phyloP scores from a whole-genome alignment of 2,113 vertebrate genomes.

The Gnathonemus longibarbis region DNA sequence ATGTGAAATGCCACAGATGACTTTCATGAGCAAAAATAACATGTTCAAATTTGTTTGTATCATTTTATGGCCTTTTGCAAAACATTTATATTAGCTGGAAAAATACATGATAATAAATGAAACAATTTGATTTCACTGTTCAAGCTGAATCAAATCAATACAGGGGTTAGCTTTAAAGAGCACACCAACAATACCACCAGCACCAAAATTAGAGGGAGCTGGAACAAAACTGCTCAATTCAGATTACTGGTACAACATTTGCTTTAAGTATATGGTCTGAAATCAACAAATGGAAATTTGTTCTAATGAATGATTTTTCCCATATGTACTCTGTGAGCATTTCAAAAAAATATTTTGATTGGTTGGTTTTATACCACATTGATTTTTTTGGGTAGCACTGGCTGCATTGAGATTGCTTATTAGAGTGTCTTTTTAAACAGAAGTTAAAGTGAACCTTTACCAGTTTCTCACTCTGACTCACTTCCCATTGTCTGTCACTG shows the following conservation, averaged over 20 bases:
- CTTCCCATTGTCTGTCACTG: constrained; percentile 5
- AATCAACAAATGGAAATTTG: background rate
- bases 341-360: background rate
- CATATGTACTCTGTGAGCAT: background rate
- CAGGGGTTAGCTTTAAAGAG: background rate
- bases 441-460: constrained; percentile 27
- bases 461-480: constrained; percentile 7
- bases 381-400: background rate
- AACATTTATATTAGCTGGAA: background rate
- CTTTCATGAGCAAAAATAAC: background rate
- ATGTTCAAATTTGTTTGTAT: background rate
- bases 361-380: background rate
- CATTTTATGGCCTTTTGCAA: background rate
- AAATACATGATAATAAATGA: background rate
- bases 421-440: constrained; percentile 31
- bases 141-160: background rate
- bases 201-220: background rate
- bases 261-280: background rate
- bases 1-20: background rate
- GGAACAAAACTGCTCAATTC: background rate
- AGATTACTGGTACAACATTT: background rate
- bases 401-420: background rate
- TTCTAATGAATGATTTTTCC: background rate
- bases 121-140: background rate
- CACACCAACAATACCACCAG: background rate